Evolutionary conservation across 2,888 invertebrate genomes (phyloP).

Genomic region (Schrankia costaestrigalis): DNA sequence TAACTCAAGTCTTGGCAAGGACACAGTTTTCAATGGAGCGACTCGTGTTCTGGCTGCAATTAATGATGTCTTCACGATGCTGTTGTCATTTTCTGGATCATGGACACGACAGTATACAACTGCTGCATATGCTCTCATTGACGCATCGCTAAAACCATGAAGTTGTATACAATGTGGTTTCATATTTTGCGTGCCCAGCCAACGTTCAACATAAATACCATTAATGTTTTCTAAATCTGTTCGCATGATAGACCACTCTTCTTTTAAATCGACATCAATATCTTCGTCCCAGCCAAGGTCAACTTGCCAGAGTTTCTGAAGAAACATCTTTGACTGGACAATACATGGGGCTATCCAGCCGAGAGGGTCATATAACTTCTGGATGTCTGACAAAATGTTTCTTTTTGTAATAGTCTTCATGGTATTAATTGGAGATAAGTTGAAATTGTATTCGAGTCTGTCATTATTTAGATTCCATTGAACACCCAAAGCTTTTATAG

Average conservation of each 20-base stretch:
- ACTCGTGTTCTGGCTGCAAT: constrained; percentile 5
- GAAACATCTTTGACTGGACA: neutral
- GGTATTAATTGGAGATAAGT: neutral
- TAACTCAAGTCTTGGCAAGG: constrained; percentile 8
- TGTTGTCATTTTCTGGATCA: neutral
- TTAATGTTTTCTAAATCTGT: neutral
- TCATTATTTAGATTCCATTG: neutral
- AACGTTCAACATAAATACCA: neutral
- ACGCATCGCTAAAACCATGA: constrained; percentile 1
- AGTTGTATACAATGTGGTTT: neutral
- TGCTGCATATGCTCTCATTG: constrained; percentile 1
- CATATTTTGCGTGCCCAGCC: neutral
- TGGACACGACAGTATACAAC: neutral
- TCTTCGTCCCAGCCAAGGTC: neutral
- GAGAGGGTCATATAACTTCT: neutral
- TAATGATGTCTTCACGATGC: neutral
- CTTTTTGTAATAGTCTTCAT: neutral
- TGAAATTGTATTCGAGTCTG: neutral
- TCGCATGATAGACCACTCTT: neutral
- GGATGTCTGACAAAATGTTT: neutral
- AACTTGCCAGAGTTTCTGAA: constrained; percentile 2
- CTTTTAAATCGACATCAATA: neutral
- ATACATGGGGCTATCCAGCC: neutral
- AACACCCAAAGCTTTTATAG: neutral
- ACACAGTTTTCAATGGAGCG: neutral